Conservation (phyloP, 2,888 invertebrate genomes). For the Myopa testacea region DNA sequence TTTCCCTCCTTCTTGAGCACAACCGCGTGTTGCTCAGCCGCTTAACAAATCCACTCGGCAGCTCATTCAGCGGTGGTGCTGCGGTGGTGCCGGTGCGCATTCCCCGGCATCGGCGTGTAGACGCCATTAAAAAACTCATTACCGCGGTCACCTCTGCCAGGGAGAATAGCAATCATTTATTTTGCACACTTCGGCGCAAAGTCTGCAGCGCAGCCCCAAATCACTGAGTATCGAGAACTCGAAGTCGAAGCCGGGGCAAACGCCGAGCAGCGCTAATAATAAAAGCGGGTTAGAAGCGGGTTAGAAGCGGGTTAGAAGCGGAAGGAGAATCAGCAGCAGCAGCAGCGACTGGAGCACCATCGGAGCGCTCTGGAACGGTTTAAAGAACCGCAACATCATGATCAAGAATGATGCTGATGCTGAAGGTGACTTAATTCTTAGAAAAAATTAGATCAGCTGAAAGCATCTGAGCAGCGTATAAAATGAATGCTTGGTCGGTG, state of each 20-base stretch:
- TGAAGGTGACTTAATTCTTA: slow-evolving; percentile 10
- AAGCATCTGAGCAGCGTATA: background rate
- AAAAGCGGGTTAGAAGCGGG: background rate
- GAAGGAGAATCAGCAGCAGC: background rate
- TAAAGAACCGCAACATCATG: background rate
- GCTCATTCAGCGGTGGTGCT: too few species aligned
- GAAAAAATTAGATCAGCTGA: slow-evolving; percentile 21
- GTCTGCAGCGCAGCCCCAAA: too few species aligned
- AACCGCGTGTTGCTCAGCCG: too few species aligned
- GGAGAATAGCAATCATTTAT: slow-evolving; percentile 25
- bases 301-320: background rate
- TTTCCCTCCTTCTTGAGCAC: too few species aligned
- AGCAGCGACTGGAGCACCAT: background rate
- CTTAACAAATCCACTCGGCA: too few species aligned
- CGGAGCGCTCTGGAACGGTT: background rate
- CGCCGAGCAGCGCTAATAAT: too few species aligned
- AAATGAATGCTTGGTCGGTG: too few species aligned
- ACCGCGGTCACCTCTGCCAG: slow-evolving; percentile 15
- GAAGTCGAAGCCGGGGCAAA: too few species aligned
- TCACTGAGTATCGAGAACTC: too few species aligned
- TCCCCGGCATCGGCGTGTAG: background rate
- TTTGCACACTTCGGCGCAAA: background rate
- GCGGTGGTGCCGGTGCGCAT: too few species aligned
- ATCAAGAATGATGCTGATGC: too few species aligned
- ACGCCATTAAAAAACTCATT: slow-evolving; percentile 22